Conservation (phyloP, 2,888 invertebrate genomes). For the Idaea biselata region DNA sequence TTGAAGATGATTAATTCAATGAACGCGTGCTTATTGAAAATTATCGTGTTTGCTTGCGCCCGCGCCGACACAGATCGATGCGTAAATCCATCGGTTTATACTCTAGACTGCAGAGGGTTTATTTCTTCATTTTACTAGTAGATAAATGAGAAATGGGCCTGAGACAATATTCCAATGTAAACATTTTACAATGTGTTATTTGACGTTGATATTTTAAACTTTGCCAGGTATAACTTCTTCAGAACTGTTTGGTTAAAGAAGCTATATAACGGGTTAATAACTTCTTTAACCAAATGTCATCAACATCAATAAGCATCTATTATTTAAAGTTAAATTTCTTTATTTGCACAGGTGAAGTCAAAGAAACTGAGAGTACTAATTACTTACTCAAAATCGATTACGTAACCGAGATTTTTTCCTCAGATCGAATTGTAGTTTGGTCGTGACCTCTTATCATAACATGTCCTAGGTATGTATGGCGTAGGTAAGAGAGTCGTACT, state of each 20-base stretch:
- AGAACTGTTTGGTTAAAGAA: too few relatives aligned
- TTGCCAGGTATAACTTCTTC: background rate
- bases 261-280: too few relatives aligned
- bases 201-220: background rate
- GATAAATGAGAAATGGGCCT: background rate
- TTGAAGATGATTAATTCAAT: slow-evolving; percentile 44
- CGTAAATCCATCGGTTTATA: slow-evolving; percentile 47
- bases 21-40: slow-evolving; percentile 49
- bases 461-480: too few relatives aligned
- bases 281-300: too few relatives aligned
- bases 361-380: too few relatives aligned
- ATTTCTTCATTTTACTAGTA: slow-evolving; percentile 24
- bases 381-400: too few relatives aligned
- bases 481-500: background rate
- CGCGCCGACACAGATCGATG: slow-evolving; percentile 35
- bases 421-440: too few relatives aligned
- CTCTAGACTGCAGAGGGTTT: slow-evolving; percentile 33
- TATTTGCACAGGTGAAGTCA: too few relatives aligned
- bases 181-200: background rate
- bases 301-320: too few relatives aligned
- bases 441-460: too few relatives aligned
- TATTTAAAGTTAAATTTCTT: too few relatives aligned
- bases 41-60: slow-evolving; percentile 39
- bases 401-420: too few relatives aligned
- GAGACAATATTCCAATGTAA: slow-evolving; percentile 1